These are phyloP conservation scores for Pachycephala philippinensis DNA, from an alignment of 2,113 vertebrate genomes.

Conservation along the genomic window DNA sequence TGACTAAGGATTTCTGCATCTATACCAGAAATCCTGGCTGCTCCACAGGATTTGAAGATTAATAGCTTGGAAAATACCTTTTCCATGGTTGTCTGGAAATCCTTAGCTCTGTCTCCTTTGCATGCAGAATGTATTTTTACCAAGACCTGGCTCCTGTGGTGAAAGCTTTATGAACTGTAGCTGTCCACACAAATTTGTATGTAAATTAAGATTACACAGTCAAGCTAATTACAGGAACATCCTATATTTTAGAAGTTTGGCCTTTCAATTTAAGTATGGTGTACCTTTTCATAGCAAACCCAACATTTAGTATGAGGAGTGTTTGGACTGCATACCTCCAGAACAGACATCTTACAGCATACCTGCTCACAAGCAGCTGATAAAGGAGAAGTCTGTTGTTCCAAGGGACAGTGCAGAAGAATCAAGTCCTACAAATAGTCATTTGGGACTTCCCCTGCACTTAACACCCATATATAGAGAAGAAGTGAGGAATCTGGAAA, in stretches of 20 bases:
- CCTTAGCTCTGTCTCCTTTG: not conserved
- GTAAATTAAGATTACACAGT: not conserved
- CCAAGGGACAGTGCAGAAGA: not conserved
- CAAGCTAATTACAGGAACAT: not conserved
- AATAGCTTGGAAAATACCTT: not conserved
- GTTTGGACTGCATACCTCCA: not conserved
- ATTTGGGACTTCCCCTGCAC: not conserved
- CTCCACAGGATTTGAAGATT: not conserved
- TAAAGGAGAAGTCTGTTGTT: not conserved
- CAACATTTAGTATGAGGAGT: not conserved
- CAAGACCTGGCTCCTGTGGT: not conserved
- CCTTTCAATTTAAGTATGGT: not conserved
- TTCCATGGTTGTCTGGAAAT: not conserved
- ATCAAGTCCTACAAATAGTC: not conserved
- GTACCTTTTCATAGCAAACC: not conserved
- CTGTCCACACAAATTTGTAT: not conserved
- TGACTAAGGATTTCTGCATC: not conserved
- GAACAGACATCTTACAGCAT: not conserved
- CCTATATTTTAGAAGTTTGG: not conserved
- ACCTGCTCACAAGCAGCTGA: not conserved
- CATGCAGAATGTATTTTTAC: not conserved
- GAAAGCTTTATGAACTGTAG: not conserved
- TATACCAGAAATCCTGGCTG: not conserved
- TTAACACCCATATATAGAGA: not conserved
- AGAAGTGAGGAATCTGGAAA: not conserved